These are phyloP conservation scores for Muscicapa striata DNA, from an alignment of 2,797 vertebrate genomes.

Conservation along the genomic window DNA sequence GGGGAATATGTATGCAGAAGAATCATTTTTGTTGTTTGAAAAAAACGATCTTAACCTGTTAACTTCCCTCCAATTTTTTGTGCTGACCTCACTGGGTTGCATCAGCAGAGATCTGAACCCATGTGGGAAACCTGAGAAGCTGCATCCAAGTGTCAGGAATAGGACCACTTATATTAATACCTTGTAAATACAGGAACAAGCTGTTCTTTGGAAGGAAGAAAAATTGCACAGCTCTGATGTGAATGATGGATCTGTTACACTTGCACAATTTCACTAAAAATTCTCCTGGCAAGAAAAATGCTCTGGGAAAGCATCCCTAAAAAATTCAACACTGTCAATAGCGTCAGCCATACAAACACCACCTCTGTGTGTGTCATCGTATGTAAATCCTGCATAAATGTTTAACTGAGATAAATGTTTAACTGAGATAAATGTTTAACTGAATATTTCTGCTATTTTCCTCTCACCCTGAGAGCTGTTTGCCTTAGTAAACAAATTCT, in stretches of 20 bases:
- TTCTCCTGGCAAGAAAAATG: slow-evolving; percentile 8
- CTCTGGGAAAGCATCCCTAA: not conserved
- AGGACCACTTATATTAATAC: not conserved
- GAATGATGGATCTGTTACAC: not conserved
- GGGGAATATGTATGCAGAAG: not conserved
- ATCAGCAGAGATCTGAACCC: not conserved
- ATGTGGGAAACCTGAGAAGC: not conserved
- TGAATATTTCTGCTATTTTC: slow-evolving; percentile 9
- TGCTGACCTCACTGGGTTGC: not conserved
- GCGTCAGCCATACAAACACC: not conserved
- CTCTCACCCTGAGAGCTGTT: not conserved
- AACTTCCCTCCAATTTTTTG: not conserved
- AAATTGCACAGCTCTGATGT: not conserved
- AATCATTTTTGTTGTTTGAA: not conserved
- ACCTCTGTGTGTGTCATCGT: not conserved
- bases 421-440: slow-evolving; percentile 1
- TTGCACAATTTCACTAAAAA: slow-evolving; percentile 5
- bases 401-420: slow-evolving; percentile 18
- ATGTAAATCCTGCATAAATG: not conserved
- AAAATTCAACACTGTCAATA: not conserved
- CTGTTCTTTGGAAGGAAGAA: slow-evolving; percentile 22
- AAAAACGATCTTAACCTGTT: not conserved
- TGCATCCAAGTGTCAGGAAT: not conserved
- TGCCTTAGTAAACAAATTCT: slow-evolving; percentile 13
- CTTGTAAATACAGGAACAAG: slow-evolving; percentile 2